phyloP scores from a whole-genome alignment of 2,888 invertebrate genomes.

The Quadriops clusia region DNA sequence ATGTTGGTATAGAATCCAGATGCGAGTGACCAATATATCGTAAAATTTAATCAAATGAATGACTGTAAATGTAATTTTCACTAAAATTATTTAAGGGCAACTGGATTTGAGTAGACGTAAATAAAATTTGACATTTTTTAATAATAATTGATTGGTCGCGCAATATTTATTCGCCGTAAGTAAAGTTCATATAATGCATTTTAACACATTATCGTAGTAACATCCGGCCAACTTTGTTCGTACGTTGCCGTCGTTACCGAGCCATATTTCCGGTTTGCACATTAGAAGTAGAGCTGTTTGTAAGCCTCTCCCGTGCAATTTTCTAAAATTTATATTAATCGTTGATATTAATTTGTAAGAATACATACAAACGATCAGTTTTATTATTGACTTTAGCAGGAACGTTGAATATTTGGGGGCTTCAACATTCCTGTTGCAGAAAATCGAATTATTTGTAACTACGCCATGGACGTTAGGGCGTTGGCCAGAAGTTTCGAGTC shows the following conservation, averaged over 20 bases:
- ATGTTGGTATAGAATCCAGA: no score
- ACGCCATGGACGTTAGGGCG: slow-evolving; percentile 22
- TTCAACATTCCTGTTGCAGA: slow-evolving; percentile 15
- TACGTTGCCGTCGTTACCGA: slow-evolving; percentile 15
- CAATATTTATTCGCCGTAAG: no score
- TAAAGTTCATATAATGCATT: not conserved
- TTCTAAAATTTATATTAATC: slow-evolving; percentile 13
- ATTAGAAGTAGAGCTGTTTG: slow-evolving; percentile 21
- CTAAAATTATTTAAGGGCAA: no score
- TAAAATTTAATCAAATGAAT: no score
- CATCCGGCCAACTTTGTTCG: not conserved
- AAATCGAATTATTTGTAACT: slow-evolving; percentile 13
- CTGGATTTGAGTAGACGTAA: no score
- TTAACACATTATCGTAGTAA: slow-evolving; percentile 1
- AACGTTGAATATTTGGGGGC: slow-evolving; percentile 15
- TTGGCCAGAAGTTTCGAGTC: slow-evolving; percentile 12
- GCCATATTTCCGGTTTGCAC: slow-evolving; percentile 25
- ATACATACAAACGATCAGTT: slow-evolving; percentile 15
- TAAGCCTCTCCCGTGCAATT: slow-evolving; percentile 19
- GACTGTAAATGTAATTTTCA: no score
- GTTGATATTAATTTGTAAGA: slow-evolving; percentile 15
- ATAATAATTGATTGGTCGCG: no score
- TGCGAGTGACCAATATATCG: no score
- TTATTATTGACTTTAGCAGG: slow-evolving; percentile 12
- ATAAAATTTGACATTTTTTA: no score